Conservation (phyloP, 2,113 vertebrate genomes). For the Lophochroa leadbeateri region DNA sequence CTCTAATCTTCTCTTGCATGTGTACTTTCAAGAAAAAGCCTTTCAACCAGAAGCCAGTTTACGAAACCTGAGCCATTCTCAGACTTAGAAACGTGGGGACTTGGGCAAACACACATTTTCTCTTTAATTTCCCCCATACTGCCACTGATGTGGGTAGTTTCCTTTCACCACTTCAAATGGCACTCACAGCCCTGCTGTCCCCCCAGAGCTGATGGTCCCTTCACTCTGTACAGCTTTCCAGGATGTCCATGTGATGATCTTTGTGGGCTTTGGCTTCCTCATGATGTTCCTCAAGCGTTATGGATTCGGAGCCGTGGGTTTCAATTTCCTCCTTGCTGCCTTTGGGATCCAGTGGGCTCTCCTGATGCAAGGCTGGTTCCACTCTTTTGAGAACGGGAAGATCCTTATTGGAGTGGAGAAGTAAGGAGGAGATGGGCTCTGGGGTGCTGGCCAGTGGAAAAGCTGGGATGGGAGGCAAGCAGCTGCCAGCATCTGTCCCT, state of each 20-base stretch:
- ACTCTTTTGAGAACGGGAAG: constrained; percentile 77
- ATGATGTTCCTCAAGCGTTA: constrained; percentile 97
- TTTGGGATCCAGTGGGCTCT: constrained; percentile 97
- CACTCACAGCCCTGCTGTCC: not conserved
- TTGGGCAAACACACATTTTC: not conserved
- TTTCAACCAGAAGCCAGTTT: not conserved
- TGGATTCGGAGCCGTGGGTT: constrained; percentile 88
- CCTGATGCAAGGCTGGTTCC: constrained; percentile 97
- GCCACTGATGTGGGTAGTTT: not conserved
- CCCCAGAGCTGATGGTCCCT: not conserved
- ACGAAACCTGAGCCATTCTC: not conserved
- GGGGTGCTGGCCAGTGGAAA: not conserved
- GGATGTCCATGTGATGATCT: constrained; percentile 98
- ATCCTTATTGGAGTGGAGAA: constrained; percentile 87
- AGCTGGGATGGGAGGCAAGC: not conserved
- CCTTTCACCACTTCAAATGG: not conserved
- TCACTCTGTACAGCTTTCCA: constrained; percentile 85
- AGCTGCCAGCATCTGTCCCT: not conserved
- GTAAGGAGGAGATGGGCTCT: constrained; percentile 68
- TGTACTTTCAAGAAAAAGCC: not conserved
- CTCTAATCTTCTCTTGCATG: not conserved
- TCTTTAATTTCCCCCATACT: not conserved
- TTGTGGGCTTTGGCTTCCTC: constrained; percentile 96
- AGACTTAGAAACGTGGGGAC: not conserved
- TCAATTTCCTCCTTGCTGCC: constrained; percentile 93